phyloP scores from a whole-genome alignment of 2,113 vertebrate species.

The Seriola aureovittata region DNA sequence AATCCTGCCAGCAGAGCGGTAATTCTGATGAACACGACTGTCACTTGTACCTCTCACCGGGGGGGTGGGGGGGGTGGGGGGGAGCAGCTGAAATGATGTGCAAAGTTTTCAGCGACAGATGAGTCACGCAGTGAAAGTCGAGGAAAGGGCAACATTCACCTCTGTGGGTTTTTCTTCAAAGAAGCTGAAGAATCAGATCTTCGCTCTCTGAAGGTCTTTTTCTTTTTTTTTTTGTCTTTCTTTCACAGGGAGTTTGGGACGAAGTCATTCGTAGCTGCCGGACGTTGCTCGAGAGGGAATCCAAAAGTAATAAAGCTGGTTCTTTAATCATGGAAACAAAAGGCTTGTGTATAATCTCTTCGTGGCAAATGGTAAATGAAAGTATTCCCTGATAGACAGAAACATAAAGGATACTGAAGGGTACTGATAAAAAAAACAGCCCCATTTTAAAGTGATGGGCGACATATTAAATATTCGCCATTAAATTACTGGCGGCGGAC shows the following conservation, averaged over 20 bases:
- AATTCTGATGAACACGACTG: constrained; percentile 46
- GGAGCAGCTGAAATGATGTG: background rate
- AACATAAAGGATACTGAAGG: constrained; percentile 27
- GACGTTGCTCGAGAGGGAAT: constrained; percentile 33
- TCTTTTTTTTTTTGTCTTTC: background rate
- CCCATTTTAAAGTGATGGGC: background rate
- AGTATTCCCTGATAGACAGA: constrained; percentile 27
- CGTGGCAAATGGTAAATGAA: constrained; percentile 44
- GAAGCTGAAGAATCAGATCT: constrained; percentile 30
- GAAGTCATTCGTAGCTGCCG: constrained; percentile 50
- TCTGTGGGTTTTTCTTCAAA: constrained; percentile 13
- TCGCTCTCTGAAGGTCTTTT: constrained; percentile 22
- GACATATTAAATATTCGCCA: background rate
- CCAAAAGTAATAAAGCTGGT: constrained; percentile 41
- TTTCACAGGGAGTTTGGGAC: constrained; percentile 21
- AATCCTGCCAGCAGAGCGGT: constrained; percentile 13
- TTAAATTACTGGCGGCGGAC: background rate
- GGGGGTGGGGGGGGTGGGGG: no score
- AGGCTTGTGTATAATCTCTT: constrained; percentile 41
- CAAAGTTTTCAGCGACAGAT: constrained; percentile 21
- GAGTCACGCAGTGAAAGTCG: constrained; percentile 31
- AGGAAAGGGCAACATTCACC: constrained; percentile 43
- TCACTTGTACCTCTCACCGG: constrained; percentile 20
- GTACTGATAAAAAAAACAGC: background rate
- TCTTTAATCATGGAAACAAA: constrained; percentile 60